Conservation (phyloP, 1,140 invertebrate genomes). For the Pemphigus obesinymphae region DNA sequence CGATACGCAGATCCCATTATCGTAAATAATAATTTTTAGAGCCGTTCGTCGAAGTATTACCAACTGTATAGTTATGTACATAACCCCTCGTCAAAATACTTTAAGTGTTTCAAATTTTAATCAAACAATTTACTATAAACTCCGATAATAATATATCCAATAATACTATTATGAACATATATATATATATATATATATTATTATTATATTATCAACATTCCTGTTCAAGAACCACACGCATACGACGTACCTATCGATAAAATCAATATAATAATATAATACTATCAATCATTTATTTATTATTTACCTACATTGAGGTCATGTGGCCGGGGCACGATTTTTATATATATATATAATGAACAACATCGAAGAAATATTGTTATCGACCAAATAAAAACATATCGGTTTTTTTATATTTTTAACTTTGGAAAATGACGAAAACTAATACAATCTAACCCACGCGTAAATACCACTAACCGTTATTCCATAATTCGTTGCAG, state of each 20-base stretch:
- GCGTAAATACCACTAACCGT: neutral
- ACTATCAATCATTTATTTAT: neutral
- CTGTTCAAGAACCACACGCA: neutral
- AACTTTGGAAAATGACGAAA: neutral
- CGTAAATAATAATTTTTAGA: too few relatives aligned
- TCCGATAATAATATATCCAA: too few relatives aligned
- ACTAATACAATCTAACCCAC: neutral
- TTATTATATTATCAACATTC: too few relatives aligned
- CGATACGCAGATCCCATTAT: too few relatives aligned
- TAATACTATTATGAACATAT: neutral
- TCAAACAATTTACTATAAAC: too few relatives aligned
- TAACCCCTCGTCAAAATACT: too few relatives aligned
- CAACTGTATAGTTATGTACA: too few relatives aligned
- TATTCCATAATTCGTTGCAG: neutral
- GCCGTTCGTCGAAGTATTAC: too few relatives aligned
- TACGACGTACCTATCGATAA: neutral
- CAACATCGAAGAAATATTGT: neutral
- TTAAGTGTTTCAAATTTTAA: too few relatives aligned
- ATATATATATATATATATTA: too few relatives aligned
- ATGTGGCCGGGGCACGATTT: neutral
- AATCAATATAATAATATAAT: neutral
- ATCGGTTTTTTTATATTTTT: neutral
- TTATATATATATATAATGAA: neutral
- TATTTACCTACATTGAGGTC: neutral
- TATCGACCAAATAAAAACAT: neutral